Evolutionary conservation across 1,140 invertebrate species (phyloP).

Genomic region (Drosophila paulistorum): DNA sequence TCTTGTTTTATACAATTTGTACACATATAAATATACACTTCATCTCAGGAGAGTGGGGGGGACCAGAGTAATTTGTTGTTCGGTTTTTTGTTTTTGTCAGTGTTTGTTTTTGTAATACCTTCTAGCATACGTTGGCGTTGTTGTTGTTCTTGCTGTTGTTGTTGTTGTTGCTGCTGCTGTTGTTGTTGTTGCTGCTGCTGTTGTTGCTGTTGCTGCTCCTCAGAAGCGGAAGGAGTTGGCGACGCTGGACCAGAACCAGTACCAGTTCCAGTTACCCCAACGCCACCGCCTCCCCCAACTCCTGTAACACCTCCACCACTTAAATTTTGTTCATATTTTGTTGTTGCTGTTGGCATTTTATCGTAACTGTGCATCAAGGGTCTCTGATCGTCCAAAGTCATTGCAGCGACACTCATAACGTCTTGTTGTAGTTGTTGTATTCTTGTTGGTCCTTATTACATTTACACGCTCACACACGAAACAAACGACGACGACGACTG

Average conservation of each 20-base stretch:
- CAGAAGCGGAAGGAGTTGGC: conserved; percentile 70
- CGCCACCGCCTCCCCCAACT: conserved; percentile 28
- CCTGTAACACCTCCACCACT: conserved; percentile 26
- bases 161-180: conserved; percentile 52
- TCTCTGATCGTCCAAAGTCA: conserved; percentile 83
- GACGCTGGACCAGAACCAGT: conserved; percentile 72
- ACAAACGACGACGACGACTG: not conserved
- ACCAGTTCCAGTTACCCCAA: conserved; percentile 32
- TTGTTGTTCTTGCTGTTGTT: conserved; percentile 61
- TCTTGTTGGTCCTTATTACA: conserved; percentile 43
- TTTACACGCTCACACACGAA: conserved; percentile 32
- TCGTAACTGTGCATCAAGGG: conserved; percentile 83
- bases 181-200: conserved; percentile 33
- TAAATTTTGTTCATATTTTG: conserved; percentile 79
- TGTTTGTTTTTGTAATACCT: conserved; percentile 73
- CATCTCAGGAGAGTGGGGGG: conserved; percentile 41
- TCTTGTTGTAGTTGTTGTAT: conserved; percentile 37
- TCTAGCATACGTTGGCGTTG: conserved; percentile 80
- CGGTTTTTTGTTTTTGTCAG: conserved; percentile 43
- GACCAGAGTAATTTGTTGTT: conserved; percentile 45
- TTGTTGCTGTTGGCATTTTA: conserved; percentile 67
- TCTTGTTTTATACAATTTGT: conserved; percentile 48
- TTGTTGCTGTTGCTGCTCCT: conserved; percentile 52
- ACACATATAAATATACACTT: conserved; percentile 53
- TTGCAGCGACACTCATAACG: conserved; percentile 83